Conservation (phyloP, 2,888 invertebrate genomes). For the Amphipyra tragopoginis region DNA sequence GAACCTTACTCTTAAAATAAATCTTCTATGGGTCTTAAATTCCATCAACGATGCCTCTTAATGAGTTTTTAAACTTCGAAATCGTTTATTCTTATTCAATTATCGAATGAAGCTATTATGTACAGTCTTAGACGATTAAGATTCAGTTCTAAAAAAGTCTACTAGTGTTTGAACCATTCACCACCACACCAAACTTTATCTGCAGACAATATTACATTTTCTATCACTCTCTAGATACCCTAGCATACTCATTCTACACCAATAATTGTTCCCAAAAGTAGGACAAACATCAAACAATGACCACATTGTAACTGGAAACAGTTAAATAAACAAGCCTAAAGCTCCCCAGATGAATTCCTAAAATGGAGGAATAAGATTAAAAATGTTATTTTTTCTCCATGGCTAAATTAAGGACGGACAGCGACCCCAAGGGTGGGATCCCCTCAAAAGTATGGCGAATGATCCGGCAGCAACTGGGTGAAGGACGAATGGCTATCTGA, state of each 20-base stretch:
- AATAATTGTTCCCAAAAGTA: constrained; percentile 20
- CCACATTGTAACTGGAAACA: constrained; percentile 22
- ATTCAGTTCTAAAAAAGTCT: too few species aligned
- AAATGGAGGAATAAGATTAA: constrained; percentile 51
- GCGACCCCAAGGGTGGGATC: constrained; percentile 48
- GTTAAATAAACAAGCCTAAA: constrained; percentile 42
- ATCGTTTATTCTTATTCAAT: too few species aligned
- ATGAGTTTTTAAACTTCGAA: too few species aligned
- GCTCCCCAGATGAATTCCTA: constrained; percentile 41
- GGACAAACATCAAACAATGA: constrained; percentile 16
- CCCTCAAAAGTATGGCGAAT: constrained; percentile 39
- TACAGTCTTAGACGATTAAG: too few species aligned
- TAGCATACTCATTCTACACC: background rate
- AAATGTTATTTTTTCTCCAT: constrained; percentile 49
- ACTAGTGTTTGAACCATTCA: too few species aligned
- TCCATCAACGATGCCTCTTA: too few species aligned
- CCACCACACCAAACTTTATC: too few species aligned
- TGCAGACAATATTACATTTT: too few species aligned
- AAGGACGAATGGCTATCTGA: constrained; percentile 55
- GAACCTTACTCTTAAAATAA: too few species aligned
- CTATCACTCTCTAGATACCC: too few species aligned
- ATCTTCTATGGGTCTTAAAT: too few species aligned
- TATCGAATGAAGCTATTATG: too few species aligned
- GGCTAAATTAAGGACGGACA: constrained; percentile 50
- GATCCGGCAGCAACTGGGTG: constrained; percentile 55